Evolutionary conservation across 2,888 invertebrate species (phyloP).

Genomic region (Lepetodrilus schrolli): DNA sequence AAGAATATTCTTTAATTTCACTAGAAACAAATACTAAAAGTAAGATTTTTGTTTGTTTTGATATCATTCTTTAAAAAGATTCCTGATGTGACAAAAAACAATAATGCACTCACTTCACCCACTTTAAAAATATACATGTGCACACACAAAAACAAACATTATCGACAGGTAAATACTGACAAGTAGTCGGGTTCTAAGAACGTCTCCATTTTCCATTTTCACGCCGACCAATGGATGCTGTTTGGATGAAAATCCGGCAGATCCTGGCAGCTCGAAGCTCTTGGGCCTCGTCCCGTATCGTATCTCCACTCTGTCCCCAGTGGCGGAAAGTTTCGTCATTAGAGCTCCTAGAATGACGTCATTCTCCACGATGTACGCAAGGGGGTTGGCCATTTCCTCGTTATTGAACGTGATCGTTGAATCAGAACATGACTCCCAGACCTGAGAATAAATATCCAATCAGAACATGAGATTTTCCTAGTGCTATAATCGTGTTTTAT

Average conservation of each 20-base stretch:
- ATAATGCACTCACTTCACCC: too few species aligned
- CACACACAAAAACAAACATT: too few species aligned
- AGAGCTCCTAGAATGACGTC: constrained; percentile 84
- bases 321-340: constrained; percentile 79
- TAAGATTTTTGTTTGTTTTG: too few species aligned
- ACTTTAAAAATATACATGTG: too few species aligned
- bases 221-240: constrained; percentile 70
- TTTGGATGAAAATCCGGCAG: constrained; percentile 38
- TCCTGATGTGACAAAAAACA: too few species aligned
- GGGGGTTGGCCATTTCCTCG: constrained; percentile 82
- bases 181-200: constrained; percentile 75
- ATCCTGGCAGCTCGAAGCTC: constrained; percentile 59
- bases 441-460: constrained; percentile 77
- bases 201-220: constrained; percentile 71
- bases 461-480: not conserved
- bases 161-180: constrained; percentile 69
- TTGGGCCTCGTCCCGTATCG: constrained; percentile 83
- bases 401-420: constrained; percentile 90
- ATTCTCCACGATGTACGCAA: constrained; percentile 96
- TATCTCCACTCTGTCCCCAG: constrained; percentile 80
- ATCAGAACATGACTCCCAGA: constrained; percentile 95
- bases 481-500: not conserved
- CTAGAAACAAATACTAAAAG: too few species aligned
- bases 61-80: too few species aligned
- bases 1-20: not conserved